Evolutionary conservation across 2,888 invertebrate species (phyloP).

Genomic region (Cantharis rustica): DNA sequence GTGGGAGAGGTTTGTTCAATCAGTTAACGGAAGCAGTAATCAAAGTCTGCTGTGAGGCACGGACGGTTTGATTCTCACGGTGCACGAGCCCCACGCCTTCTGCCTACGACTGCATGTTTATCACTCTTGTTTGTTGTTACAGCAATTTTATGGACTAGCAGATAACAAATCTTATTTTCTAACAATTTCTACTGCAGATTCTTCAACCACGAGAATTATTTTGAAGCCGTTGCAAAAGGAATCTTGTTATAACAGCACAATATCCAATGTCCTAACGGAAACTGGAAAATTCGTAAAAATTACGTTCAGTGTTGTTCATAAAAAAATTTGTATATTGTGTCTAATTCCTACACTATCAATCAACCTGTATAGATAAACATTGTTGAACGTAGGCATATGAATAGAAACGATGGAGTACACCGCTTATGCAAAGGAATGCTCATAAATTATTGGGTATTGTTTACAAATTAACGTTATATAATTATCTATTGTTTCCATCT

Average conservation of each 20-base stretch:
- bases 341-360: conserved; percentile 16
- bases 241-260: not conserved
- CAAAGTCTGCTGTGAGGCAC: conserved; percentile 47
- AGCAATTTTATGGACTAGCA: conserved; percentile 21
- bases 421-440: conserved; percentile 26
- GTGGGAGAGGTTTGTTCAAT: conserved; percentile 49
- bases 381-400: conserved; percentile 22
- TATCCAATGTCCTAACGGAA: not conserved
- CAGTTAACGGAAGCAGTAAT: conserved; percentile 54
- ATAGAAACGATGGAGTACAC: conserved; percentile 21
- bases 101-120: conserved; percentile 28
- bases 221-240: not conserved
- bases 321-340: not conserved
- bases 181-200: not conserved
- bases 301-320: not conserved
- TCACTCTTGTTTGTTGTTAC: conserved; percentile 21
- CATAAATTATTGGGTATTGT: conserved; percentile 30
- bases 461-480: conserved; percentile 32
- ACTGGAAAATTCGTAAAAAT: not conserved
- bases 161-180: conserved; percentile 12
- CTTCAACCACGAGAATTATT: not conserved
- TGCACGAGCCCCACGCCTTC: conserved; percentile 55
- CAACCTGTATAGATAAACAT: conserved; percentile 19
- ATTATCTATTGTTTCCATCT: conserved; percentile 26
- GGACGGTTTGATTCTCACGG: conserved; percentile 53